Base-by-base conservation (phyloP, 2,113 vertebrate genomes). In the Astatoreochromis straeleni region DNA sequence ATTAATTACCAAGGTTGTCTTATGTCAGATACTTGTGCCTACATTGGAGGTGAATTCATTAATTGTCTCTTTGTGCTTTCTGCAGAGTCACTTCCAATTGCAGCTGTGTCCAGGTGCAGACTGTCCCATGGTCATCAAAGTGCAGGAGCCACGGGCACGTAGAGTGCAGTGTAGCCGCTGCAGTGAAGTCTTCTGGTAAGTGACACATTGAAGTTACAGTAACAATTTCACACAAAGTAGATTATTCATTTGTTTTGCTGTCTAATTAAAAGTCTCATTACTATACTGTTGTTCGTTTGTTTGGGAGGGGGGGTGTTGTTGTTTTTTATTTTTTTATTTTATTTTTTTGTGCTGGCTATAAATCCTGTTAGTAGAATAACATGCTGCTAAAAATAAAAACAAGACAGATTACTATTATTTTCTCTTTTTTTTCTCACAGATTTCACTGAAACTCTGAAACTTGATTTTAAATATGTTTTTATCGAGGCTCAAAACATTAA, bases 31-130 rank as follows among this genome's bases (percentile, higher is more conserved):
- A 78, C 3, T 49, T n/a, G 45, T 31, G 45, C 73, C 45, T 51
- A 6, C 26, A 6, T 4, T 78, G 73, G 16, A 49, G 26, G 45
- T 78, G 45, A 78, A 8, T 47, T 78, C 24, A 31, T 60, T 55
- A 81, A 81, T 0, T 0, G 7, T 47, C 3, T 17, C 38, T 33
- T 17, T 31, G 7, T 80, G 11, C 31, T 6, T 68, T 49, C 33
- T 55, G 1, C 90, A 99, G 99, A 99, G 98, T 97, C 98, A 99
- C 95, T 99, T 98, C 93, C 99, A 98, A 96, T 97, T 99, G 94
- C 99, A 99, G 97, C 96, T 99, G 90, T 99, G 99, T 96, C 99
- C 99, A 47, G 99, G 99, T 85, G 98, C 98, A 88, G 99, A 99
- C 95, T 99, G 99, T 90, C 99, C 99, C 58, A 99, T 99, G 94